Percentiles rank a stretch among this genome's conserved stretches.
Evolutionary conservation across 2,113 vertebrate species (phyloP).

Genomic region (Scalopus aquaticus): DNA sequence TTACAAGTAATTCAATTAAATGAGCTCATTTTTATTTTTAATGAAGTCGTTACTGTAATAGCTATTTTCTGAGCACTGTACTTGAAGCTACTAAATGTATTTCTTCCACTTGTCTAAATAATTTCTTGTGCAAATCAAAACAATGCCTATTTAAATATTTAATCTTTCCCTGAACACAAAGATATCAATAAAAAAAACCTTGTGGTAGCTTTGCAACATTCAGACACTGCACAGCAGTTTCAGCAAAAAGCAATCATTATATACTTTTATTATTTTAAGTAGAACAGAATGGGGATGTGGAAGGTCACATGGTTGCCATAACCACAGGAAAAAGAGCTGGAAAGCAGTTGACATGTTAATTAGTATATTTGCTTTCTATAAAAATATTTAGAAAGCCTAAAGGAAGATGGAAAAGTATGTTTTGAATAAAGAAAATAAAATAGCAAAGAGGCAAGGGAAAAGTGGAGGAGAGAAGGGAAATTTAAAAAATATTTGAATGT

Average conservation of each 20-base stretch:
- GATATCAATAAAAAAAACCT: not conserved
- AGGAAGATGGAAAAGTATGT: not conserved
- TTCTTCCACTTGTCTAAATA: constrained; percentile 56
- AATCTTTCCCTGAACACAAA: not conserved
- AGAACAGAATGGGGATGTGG: not conserved
- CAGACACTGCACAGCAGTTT: not conserved
- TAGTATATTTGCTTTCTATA: not conserved
- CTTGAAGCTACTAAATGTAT: constrained; percentile 47
- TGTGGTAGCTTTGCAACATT: not conserved
- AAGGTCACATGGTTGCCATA: not conserved
- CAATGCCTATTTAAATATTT: not conserved
- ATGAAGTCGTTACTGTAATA: constrained; percentile 70
- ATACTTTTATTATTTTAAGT: not conserved
- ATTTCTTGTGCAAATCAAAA: constrained; percentile 52
- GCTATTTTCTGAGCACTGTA: constrained; percentile 54
- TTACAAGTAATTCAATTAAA: constrained; percentile 75
- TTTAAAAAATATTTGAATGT: not conserved
- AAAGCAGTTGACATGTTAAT: not conserved
- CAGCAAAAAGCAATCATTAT: not conserved
- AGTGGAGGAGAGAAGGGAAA: not conserved
- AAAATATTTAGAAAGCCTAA: not conserved
- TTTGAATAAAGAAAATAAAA: not conserved
- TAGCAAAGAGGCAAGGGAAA: not conserved
- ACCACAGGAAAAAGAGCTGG: not conserved
- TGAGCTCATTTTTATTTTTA: constrained; percentile 73